These are phyloP conservation scores for Setophaga petechia DNA, from an alignment of 2,113 vertebrate species.

Conservation along the genomic window DNA sequence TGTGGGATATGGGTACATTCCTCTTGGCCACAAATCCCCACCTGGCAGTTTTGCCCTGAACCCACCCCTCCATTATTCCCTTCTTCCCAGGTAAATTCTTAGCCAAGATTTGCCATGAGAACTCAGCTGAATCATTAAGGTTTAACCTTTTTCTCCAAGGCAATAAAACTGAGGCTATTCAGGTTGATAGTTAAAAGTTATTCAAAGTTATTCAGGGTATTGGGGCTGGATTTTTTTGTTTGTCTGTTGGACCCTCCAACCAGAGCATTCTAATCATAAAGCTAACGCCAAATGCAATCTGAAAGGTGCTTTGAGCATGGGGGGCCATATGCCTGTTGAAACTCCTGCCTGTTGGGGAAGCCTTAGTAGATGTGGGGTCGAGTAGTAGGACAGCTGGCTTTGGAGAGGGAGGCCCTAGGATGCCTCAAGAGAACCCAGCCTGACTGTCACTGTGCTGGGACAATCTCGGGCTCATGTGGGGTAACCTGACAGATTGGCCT, in stretches of 20 bases:
- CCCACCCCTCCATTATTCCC: background rate
- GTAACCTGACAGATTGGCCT: background rate
- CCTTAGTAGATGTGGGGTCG: background rate
- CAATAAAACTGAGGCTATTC: background rate
- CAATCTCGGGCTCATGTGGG: background rate
- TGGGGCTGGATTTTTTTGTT: fast-evolving
- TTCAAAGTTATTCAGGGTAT: background rate
- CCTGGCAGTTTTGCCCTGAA: background rate
- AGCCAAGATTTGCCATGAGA: background rate
- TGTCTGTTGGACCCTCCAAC: background rate
- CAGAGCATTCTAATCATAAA: background rate
- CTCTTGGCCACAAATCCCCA: background rate
- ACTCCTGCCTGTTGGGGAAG: background rate
- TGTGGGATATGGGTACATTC: background rate
- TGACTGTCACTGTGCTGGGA: background rate
- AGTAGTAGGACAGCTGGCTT: background rate
- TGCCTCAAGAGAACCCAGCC: background rate
- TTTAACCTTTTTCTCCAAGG: background rate
- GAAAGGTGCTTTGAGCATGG: background rate
- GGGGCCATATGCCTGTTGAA: background rate
- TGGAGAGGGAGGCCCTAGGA: background rate
- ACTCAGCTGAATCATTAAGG: background rate
- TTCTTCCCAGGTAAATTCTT: background rate
- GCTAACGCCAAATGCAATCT: background rate
- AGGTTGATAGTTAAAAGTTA: background rate